phyloP scores from a whole-genome alignment of 2,888 invertebrate genomes.

The Heliconius sara region DNA sequence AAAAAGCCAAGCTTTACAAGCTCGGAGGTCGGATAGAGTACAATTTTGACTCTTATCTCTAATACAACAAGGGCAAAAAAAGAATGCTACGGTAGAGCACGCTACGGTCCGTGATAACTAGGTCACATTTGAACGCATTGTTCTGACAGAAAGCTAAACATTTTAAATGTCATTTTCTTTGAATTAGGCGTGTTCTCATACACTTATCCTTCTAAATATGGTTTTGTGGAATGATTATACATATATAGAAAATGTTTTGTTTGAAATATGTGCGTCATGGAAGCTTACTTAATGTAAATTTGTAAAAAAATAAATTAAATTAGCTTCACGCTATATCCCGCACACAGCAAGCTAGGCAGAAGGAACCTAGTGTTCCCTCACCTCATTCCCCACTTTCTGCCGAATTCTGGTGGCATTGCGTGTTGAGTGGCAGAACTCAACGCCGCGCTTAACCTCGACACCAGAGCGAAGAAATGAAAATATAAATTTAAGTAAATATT shows the following conservation, averaged over 20 bases:
- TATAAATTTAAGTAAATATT: no score
- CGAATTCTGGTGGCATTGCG: no score
- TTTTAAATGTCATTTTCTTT: constrained; percentile 29
- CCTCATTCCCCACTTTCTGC: no score
- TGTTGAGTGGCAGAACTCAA: no score
- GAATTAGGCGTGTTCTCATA: constrained; percentile 27
- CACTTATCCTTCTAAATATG: constrained; percentile 6
- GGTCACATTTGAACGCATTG: constrained; percentile 39
- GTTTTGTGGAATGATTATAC: not conserved
- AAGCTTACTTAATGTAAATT: not conserved
- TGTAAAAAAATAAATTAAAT: no score
- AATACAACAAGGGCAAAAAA: not conserved
- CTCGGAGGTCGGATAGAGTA: constrained; percentile 29
- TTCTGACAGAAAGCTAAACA: constrained; percentile 32
- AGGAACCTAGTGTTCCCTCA: no score
- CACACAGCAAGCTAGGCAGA: no score
- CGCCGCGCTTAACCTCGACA: no score
- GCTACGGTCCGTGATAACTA: constrained; percentile 28
- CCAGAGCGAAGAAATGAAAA: no score
- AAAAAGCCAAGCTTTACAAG: constrained; percentile 41
- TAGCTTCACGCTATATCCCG: no score
- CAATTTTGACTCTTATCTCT: constrained; percentile 34
- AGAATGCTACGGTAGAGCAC: not conserved
- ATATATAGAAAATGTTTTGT: not conserved
- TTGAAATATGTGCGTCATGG: not conserved